Evolutionary conservation across 2,113 vertebrate species (phyloP), one percentile per base, ranked within the genome.

Genomic region (Holacanthus passer): DNA sequence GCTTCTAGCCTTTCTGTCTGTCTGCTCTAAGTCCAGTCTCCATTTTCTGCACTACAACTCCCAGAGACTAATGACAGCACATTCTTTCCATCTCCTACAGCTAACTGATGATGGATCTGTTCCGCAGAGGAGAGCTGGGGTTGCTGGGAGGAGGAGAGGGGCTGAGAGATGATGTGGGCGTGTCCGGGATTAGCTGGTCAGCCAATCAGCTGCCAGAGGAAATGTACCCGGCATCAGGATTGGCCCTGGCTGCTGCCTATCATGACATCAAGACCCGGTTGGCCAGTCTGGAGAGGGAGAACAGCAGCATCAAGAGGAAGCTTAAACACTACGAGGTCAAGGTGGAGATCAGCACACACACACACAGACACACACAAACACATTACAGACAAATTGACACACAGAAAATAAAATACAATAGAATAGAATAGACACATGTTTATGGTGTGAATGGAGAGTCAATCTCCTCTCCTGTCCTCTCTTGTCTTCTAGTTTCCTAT

Each of bases 261-360:
- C 96, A 97, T 7, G 97, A 98, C 93, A 98, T 98, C 91, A 97
- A 97, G 86, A 95, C 96, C 58, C 92, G 97, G 0, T 94, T 98
- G 19, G 95, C 96, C 11, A 94, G 95, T 74, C 94, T 98, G 72
- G 97, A 98, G 94, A 85, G 95, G 58, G 97, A 98, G 90, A 98
- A 98, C 39, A 95, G 95, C 86, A 96, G 95, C n/a, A 96, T 98
- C 80, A 96, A 95, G 62, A 95, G 95, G 41, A 95, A 96, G 6
- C 96, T 98, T 10, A 96, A 96, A 93, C 95, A 95, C 90, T 97
- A 98, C 0, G 96, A 97, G 92, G 93, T 96, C 89, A 97, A 97
- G 96, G 96, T 83, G 77, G 56, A 66, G 50, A 82, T 29, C 75
- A 62, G 4, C 43, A 22, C 24, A 7, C 53, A 60, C 56, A 52